Evolutionary conservation across 2,797 vertebrate genomes (phyloP).

Genomic region (Leptodactylus fallax): DNA sequence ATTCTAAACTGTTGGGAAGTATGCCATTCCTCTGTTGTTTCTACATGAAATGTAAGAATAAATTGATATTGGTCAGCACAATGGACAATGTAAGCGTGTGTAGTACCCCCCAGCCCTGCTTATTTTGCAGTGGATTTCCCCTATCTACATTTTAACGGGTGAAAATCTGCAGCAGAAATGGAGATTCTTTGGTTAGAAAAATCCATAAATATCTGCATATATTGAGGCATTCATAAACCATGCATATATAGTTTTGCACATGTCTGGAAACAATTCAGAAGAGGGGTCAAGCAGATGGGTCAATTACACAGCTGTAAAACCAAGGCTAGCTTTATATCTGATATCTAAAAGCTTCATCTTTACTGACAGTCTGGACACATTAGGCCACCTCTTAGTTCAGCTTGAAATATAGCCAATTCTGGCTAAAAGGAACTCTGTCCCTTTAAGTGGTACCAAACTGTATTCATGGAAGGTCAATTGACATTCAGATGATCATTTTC

Average conservation of each 20-base stretch:
- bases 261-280: neutral
- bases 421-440: neutral
- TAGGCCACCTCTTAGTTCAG: neutral
- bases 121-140: too few species aligned
- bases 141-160: too few species aligned
- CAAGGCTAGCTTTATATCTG: slow-evolving; percentile 1
- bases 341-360: slow-evolving; percentile 9
- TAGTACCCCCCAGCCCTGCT: too few species aligned
- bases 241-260: neutral
- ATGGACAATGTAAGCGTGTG: too few species aligned
- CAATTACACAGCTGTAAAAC: neutral
- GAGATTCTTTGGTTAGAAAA: too few species aligned
- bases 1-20: too few species aligned
- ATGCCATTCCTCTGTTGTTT: too few species aligned
- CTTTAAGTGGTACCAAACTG: neutral
- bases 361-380: neutral
- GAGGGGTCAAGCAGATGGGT: slow-evolving; percentile 17
- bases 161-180: too few species aligned
- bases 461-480: neutral
- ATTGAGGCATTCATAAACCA: slow-evolving; percentile 9
- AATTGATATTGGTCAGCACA: too few species aligned
- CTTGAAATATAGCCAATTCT: neutral
- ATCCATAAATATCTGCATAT: slow-evolving; percentile 23
- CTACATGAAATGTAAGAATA: too few species aligned
- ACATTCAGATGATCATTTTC: neutral